Evolutionary conservation across 1,140 invertebrate species (phyloP), one percentile per base, ranked within the genome.

Genomic region (Cotesia glomerata): DNA sequence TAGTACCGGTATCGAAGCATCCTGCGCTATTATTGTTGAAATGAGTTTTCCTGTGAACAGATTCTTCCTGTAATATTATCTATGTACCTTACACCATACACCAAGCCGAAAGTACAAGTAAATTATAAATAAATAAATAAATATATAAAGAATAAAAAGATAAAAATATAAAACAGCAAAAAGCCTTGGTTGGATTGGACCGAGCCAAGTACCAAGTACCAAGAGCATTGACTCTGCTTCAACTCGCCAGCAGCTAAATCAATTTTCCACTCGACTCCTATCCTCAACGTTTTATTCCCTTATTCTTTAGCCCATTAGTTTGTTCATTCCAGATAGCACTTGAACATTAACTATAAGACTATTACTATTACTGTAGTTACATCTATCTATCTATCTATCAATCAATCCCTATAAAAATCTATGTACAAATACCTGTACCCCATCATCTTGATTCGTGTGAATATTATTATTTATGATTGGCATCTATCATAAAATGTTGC

Each of bases 211-310:
- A 11, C 39, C 39, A 45, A 45, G 39, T 45, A 14, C 14, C 9
- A 4, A 9, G 69, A 65, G 45, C 69, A 52, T 71, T 71, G 69
- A 65, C 69, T 71, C 51, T 67, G 39, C 61, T 62, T 54, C 14
- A 71, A 54, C 34, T 58, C 49, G 51, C 66, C 66, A 68, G 52
- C 54, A 68, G 69, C 49, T 64, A 64, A 52, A 71, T 71, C 69
- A 71, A 71, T 71, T 71, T 71, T 56, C 62, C 62, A 64, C 69
- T 71, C 61, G 16, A 56, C 26, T 54, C 65, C 5, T 49, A 35
- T 54, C 65, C 5, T 49, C 62, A 54, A 54, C 51, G 49, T 67
- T 54, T 34, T 32, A 52, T 54, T 67, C 65, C 39, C 18, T 18
- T 67, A 26, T 16, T 26, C 18, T 16, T 18, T 9, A 18, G 56